A percentile compares a stretch with the other conserved stretches of the same genome.
These are phyloP conservation scores for Cygnus olor DNA, from an alignment of 2,797 vertebrate species.

Conservation along the genomic window DNA sequence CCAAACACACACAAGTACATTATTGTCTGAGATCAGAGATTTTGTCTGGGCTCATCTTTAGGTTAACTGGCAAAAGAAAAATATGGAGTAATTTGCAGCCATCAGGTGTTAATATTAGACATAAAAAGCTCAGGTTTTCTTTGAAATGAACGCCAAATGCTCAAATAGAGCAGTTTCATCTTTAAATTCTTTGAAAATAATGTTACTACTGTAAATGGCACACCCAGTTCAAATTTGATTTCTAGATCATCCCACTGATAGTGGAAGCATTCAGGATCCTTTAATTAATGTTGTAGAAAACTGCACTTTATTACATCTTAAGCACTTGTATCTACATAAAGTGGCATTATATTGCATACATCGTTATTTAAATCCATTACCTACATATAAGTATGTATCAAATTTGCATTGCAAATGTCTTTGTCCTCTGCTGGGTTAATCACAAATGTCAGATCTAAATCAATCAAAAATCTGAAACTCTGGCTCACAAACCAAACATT, in stretches of 20 bases:
- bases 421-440: background rate
- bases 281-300: slow-evolving; percentile 34
- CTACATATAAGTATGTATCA: background rate
- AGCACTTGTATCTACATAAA: slow-evolving; percentile 33
- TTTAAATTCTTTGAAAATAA: background rate
- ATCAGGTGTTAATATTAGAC: background rate
- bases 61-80: background rate
- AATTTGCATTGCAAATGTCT: slow-evolving; percentile 28
- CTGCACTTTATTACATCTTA: slow-evolving; percentile 34
- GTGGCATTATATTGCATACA: background rate
- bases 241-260: background rate
- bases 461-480: background rate
- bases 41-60: background rate
- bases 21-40: background rate
- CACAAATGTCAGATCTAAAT: background rate
- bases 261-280: background rate
- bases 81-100: background rate
- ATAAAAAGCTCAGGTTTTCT: background rate
- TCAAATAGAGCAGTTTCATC: background rate
- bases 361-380: slow-evolving; percentile 24
- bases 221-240: background rate
- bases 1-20: background rate
- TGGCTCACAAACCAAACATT: background rate
- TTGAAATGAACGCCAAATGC: background rate
- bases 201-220: background rate